Evolutionary conservation across 2,113 vertebrate species (phyloP).

Genomic region (Ochotona princeps): DNA sequence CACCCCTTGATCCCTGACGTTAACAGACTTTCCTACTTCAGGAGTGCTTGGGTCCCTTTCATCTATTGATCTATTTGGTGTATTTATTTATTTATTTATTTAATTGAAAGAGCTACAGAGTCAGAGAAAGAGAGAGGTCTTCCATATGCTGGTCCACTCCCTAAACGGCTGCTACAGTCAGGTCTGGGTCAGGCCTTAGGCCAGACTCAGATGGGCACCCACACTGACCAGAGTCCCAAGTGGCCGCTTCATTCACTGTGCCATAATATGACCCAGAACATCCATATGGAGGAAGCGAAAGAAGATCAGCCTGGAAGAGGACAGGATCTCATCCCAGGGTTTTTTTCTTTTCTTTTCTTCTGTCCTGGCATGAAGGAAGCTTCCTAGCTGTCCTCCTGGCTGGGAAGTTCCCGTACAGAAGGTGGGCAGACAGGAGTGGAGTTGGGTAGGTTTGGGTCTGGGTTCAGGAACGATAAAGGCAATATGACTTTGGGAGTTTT

Average conservation of each 20-base stretch:
- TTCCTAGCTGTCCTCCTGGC: not conserved
- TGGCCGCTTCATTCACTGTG: too few relatives aligned
- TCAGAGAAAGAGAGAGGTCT: too few relatives aligned
- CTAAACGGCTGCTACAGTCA: too few relatives aligned
- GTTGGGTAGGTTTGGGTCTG: not conserved
- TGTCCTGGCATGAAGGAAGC: not conserved
- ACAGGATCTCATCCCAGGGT: not conserved
- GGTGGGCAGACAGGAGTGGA: not conserved
- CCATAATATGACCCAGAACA: too few relatives aligned
- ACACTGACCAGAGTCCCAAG: too few relatives aligned
- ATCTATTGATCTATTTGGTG: too few relatives aligned
- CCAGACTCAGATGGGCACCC: too few relatives aligned
- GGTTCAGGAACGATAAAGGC: conserved; percentile 38
- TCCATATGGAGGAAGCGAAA: not conserved
- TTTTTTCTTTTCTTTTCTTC: conserved; percentile 21
- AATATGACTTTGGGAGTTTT: conserved; percentile 13
- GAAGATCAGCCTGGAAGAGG: not conserved
- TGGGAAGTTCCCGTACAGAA: conserved; percentile 20
- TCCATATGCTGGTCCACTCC: too few relatives aligned
- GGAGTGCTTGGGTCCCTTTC: not conserved
- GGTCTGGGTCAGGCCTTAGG: too few relatives aligned
- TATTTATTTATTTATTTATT: too few relatives aligned
- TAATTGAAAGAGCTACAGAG: too few relatives aligned
- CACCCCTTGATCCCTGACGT: conserved; percentile 20
- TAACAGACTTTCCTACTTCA: conserved; percentile 50